Evolutionary conservation across 2,113 vertebrate genomes (phyloP), one percentile per base, ranked within the genome.

Genomic region (Callospermophilus lateralis): DNA sequence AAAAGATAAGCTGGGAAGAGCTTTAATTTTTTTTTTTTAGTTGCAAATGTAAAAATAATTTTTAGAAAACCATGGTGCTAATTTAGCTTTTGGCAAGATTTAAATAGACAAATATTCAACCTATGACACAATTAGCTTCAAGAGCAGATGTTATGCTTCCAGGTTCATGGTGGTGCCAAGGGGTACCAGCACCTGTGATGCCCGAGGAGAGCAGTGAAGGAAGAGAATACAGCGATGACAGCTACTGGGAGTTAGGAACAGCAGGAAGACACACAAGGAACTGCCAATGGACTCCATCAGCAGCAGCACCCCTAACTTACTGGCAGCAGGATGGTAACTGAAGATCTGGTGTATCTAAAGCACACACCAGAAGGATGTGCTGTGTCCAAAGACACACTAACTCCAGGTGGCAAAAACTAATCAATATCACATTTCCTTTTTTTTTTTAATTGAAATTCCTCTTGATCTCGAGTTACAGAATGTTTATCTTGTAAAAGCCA

Each of bases 41-140:
- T 70, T 78, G 17, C 70, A 83, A 95, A 61, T 17, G 1, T 77
- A 45, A 96, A 96, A 67, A 67, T 28, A 74, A 61, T 63, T 77
- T 91, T 80, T 34, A 78, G 85, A 34, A 80, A 93, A 74, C 58
- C 3, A 88, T 48, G 70, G 19, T 48, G 20, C n/a, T 39, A 10
- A 22, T 55, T 68, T 81, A 81, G 17, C 28, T 63, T 92, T 89
- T 63, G 45, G 6, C 17, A 55, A 89, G 28, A 19, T 48, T 67
- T 70, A 88, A 48, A 30, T 84, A 84, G 30, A 61, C 10, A 85
- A 53, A 73, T 81, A 63, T n/a, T 83, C 22, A 63, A 58, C 8
- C 16, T 19, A 67, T 78, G 42, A 93, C 34, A 81, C 7, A 84
- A 65, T 15, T 39, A 48, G 4, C 8, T 90, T 63, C 7, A 34